These are phyloP conservation scores for Epizoanthus rinbou DNA, from an alignment of 92 coral and sea anemone genomes.

Conservation along the genomic window DNA sequence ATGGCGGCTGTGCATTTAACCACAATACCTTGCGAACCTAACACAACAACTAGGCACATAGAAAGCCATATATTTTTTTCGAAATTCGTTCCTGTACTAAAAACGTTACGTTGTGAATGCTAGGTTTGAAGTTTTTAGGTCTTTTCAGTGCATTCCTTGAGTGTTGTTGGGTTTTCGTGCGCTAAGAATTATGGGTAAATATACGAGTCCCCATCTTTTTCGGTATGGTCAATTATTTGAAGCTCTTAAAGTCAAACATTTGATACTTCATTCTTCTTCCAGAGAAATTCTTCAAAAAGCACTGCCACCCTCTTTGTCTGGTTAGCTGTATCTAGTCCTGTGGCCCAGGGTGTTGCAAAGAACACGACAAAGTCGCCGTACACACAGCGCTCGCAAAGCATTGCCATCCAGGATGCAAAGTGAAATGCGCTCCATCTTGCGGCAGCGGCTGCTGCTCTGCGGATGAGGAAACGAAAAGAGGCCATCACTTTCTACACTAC, in stretches of 20 bases:
- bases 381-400: conserved; percentile 78
- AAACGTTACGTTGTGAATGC: too few relatives aligned
- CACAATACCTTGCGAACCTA: too few relatives aligned
- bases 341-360: conserved; percentile 87
- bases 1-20: too few relatives aligned
- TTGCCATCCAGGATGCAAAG: conserved; percentile 81
- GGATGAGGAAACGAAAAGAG: conserved; percentile 73
- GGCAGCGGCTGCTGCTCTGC: conserved; percentile 94
- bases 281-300: conserved; percentile 82
- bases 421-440: conserved; percentile 78
- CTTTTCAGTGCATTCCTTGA: too few relatives aligned
- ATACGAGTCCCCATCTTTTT: too few relatives aligned
- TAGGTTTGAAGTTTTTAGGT: too few relatives aligned
- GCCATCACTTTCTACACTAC: conserved; percentile 67
- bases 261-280: conserved; percentile 17
- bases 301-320: conserved; percentile 87
- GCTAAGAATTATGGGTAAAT: too few relatives aligned
- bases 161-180: too few relatives aligned
- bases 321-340: conserved; percentile 85
- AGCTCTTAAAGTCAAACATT: not conserved
- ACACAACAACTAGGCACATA: too few relatives aligned
- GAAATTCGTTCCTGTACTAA: too few relatives aligned
- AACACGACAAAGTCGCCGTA: conserved; percentile 79
- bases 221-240: too few relatives aligned
- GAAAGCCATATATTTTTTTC: too few relatives aligned